Evolutionary conservation across 2,113 vertebrate genomes (phyloP), one percentile per base, ranked within the genome.

Genomic region (Atlantisia rogersi): DNA sequence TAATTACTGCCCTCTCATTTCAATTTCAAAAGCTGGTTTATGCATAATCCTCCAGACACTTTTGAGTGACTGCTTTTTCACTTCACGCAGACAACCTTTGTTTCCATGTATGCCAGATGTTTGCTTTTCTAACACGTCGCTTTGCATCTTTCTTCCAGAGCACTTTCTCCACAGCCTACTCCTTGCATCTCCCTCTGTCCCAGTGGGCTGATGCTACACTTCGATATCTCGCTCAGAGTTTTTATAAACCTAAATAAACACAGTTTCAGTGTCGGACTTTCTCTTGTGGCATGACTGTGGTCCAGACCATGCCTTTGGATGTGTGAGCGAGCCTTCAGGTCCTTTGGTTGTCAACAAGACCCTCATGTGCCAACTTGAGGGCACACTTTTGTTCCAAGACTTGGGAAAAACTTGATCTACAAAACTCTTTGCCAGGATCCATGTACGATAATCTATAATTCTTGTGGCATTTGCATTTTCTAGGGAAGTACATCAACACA

Each of bases 101-200:
- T 56, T 91, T 79, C 76, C 21, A 58, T 62, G 44, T 82, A 37
- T 69, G 82, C 74, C 82, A 95, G 79, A 81, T 95, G 44, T 86
- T 95, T 94, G 22, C 28, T 96, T 88, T 93, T 82, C 77, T 94
- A 95, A 62, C 29, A 14, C 4, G 8, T 63, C 32, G 24, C 53
- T 92, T 96, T 62, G 5, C 31, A 79, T 88, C 65, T 94, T 96
- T 79, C 58, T 86, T 90, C 60, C n/a, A 9, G 32, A 29, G 28
- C 7, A 0, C 44, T 74, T 65, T 8, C 39, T 93, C 67, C 48
- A 44, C 37, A 37, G 12, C 52, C 19, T 63, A 11, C 59, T 76
- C 75, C 26, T 44, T 3, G 1, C 26, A 52, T 22, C 19, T 67
- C 11, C 16, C 11, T 68, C 39, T 59, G 31, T 78, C n/a, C 35